A percentile compares a stretch with the other conserved stretches of the same genome.
These are phyloP conservation scores for Cirrhinus mrigala DNA, from an alignment of 2,797 vertebrate species.

Conservation along the genomic window DNA sequence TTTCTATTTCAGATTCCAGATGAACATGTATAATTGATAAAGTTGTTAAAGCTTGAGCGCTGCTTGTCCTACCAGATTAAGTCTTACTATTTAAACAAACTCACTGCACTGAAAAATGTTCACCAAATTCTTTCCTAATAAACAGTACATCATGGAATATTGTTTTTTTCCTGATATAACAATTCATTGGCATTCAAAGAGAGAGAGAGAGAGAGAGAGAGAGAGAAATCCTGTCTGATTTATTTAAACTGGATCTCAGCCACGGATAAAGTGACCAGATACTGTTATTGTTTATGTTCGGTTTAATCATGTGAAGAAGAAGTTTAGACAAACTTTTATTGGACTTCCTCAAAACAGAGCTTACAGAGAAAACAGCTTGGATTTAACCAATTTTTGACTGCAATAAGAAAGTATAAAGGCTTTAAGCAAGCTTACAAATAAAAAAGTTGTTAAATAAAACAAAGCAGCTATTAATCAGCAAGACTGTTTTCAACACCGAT, in stretches of 20 bases:
- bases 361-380: not conserved
- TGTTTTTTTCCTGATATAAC: not conserved
- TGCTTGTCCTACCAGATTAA: not conserved
- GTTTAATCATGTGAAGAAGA: not conserved
- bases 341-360: not conserved
- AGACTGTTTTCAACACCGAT: too few relatives aligned
- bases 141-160: not conserved
- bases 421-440: not conserved
- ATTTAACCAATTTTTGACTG: not conserved
- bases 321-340: not conserved
- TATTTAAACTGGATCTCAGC: not conserved
- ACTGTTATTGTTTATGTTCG: not conserved
- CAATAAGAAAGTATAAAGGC: not conserved
- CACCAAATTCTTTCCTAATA: not conserved
- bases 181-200: not conserved
- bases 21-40: constrained; percentile 8
- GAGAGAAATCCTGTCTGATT: not conserved
- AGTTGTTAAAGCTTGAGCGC: not conserved
- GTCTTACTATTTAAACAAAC: not conserved
- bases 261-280: not conserved
- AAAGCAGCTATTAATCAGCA: too few relatives aligned
- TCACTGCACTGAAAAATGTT: not conserved
- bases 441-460: too few relatives aligned
- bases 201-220: too few relatives aligned
- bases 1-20: not conserved